A percentile compares a stretch with the other conserved stretches of the same genome.
These are phyloP conservation scores for Volucella zonaria DNA, from an alignment of 2,888 invertebrate species.

Conservation along the genomic window DNA sequence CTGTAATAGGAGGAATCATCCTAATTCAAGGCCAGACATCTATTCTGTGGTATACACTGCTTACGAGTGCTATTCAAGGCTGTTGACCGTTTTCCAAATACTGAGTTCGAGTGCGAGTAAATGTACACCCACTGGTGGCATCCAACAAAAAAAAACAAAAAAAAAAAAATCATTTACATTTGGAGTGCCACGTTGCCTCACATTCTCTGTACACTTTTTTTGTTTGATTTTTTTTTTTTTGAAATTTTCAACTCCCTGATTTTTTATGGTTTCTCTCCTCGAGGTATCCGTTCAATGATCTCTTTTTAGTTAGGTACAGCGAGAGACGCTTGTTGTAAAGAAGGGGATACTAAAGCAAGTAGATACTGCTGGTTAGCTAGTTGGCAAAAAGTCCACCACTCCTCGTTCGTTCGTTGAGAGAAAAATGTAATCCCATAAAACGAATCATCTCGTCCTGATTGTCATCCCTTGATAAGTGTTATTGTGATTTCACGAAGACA, in stretches of 20 bases:
- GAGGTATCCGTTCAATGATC: conserved; percentile 67
- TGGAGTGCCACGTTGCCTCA: background rate
- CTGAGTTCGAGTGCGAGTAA: background rate
- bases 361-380: conserved; percentile 41
- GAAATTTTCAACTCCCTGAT: no score
- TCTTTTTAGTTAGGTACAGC: conserved; percentile 18
- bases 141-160: conserved; percentile 15
- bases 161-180: conserved; percentile 43
- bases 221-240: background rate
- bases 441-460: conserved; percentile 63
- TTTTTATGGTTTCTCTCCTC: conserved; percentile 11
- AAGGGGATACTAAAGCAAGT: conserved; percentile 2
- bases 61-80: conserved; percentile 57
- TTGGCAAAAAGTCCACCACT: conserved; percentile 41
- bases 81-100: conserved; percentile 60
- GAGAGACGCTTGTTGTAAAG: conserved; percentile 5
- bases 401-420: no score
- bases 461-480: conserved; percentile 67
- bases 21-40: conserved; percentile 71
- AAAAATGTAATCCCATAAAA: conserved; percentile 54
- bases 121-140: conserved; percentile 22
- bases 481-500: conserved; percentile 68
- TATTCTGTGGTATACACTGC: conserved; percentile 53
- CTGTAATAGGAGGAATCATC: conserved; percentile 6
- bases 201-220: background rate